Evolutionary conservation across 1,140 invertebrate species (phyloP), one percentile per base, ranked within the genome.

Genomic region (Camponotus pennsylvanicus): DNA sequence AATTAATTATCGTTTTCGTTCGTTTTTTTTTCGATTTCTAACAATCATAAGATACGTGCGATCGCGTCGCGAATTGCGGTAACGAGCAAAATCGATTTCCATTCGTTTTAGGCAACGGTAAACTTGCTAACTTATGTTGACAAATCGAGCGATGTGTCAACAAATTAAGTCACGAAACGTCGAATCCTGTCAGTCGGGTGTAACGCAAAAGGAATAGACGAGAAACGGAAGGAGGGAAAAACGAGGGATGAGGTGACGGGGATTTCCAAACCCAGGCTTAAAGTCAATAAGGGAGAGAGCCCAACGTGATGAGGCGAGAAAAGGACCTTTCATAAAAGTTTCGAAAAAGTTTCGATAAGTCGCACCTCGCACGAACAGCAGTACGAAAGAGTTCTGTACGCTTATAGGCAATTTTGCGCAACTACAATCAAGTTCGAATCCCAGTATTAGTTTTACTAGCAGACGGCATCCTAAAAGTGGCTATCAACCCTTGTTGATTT

Each of bases 211-310:
- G 80, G 37, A 34, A 45, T 42, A 77, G 45, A 52, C 18, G 77
- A n/a, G 7, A 11, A 27, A 40, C 8, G 71, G 3, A 32, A 34
- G n/a, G 34, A 57, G 63, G n/a, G 73, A 42, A 45, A 82, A 80
- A 69, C 82, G 64, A 80, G 61, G 27, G 85, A 32, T 52, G 70
- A 63, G 55, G 59, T 61, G 73, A 79, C 73, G 70, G 52, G n/a
- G 84, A 71, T 84, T 88, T 76, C 45, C 37, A 84, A 86, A 82
- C 78, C 85, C 69, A 37, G 75, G 70, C 91, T 91, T 91, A 91
- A 92, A 92, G 92, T 93, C 92, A 92, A 93, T 93, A 93, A 93
- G 91, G 86, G 78, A 83, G 80, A 86, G 86, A 86, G 86, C 32
- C 77, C 40, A 66, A 89, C 75, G 88, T 78, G 88, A 89, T 89